phyloP scores from a whole-genome alignment of 2,113 vertebrate genomes.

The Puffinus mauretanicus region DNA sequence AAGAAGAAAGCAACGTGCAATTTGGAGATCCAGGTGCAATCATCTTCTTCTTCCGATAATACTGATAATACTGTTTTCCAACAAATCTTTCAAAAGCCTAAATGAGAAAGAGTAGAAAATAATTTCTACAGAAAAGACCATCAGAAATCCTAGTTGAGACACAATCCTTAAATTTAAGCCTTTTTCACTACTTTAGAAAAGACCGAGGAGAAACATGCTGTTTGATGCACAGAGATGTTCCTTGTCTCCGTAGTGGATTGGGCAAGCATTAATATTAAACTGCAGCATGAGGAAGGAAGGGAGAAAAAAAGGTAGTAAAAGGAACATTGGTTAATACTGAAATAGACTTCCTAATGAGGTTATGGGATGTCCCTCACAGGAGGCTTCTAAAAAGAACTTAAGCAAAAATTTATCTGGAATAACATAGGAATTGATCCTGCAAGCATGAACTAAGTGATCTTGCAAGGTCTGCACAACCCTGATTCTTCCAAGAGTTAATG shows the following conservation, averaged over 20 bases:
- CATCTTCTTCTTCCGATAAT: not conserved
- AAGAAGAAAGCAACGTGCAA: not conserved
- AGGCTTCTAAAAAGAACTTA: not conserved
- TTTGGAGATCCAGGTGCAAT: not conserved
- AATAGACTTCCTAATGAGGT: not conserved
- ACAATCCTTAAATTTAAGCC: not conserved
- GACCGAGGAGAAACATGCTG: not conserved
- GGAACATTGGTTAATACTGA: not conserved
- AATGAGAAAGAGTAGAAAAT: not conserved
- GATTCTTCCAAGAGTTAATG: not conserved
- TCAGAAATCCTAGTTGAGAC: not conserved
- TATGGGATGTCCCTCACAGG: not conserved
- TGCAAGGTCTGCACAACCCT: not conserved
- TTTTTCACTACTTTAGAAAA: not conserved
- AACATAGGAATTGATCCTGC: not conserved
- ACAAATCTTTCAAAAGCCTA: not conserved
- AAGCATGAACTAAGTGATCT: not conserved
- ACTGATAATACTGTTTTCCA: not conserved
- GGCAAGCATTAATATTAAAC: not conserved
- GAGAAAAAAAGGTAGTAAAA: not conserved
- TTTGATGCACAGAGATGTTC: not conserved
- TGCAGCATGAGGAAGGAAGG: not conserved
- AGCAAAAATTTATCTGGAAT: not conserved
- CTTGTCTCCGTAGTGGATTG: not conserved
- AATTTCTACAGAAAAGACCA: not conserved